Evolutionary conservation across 2,113 vertebrate species (phyloP).

Genomic region (Lophotis ruficrista): DNA sequence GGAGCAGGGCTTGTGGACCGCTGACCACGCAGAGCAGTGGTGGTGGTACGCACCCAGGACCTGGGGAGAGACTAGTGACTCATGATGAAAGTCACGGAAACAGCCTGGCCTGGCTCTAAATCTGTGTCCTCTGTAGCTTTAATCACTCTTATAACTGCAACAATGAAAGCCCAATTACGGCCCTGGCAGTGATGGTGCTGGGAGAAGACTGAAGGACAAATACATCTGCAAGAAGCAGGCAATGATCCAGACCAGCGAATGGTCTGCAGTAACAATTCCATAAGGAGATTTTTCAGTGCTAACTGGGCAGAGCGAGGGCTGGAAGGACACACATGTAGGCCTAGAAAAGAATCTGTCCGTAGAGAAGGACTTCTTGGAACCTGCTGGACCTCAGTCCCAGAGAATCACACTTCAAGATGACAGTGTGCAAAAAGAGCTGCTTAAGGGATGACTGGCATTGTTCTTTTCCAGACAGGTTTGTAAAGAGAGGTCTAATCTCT

Average conservation of each 20-base stretch:
- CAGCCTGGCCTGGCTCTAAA: neutral
- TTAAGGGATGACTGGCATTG: neutral
- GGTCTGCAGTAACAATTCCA: neutral
- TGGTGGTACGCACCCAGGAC: no score
- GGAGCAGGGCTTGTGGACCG: no score
- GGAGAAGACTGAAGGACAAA: neutral
- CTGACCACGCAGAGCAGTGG: no score
- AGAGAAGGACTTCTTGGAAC: neutral
- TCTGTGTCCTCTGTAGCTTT: neutral
- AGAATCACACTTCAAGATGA: neutral
- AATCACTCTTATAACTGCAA: neutral
- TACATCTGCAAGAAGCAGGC: neutral
- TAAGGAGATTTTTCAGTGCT: neutral
- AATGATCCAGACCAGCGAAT: neutral
- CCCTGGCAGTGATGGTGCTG: neutral
- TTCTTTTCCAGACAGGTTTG: neutral
- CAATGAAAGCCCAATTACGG: neutral
- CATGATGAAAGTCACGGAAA: neutral
- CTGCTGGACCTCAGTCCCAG: neutral
- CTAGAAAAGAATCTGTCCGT: neutral
- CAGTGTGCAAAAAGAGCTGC: neutral
- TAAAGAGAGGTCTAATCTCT: neutral
- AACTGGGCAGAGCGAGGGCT: accelerated
- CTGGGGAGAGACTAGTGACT: neutral
- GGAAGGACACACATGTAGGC: neutral